Conservation (phyloP, 1,140 invertebrate species). For the Bombus breviceps region DNA sequence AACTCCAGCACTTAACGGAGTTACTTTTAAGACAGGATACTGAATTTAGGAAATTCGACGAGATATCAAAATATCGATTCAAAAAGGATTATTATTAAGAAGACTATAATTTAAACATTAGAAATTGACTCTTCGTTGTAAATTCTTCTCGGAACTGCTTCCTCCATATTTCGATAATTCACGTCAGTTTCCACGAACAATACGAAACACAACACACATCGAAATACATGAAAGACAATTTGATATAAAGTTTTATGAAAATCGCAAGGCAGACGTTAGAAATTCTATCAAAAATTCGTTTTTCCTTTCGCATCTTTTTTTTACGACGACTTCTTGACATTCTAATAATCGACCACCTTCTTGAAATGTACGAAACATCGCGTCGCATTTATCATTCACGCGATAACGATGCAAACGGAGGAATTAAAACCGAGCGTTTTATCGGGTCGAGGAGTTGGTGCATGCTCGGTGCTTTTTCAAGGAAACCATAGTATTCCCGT, state of each 20-base stretch:
- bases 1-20: not conserved
- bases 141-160: not conserved
- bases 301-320: not conserved
- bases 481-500: not conserved
- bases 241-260: no score
- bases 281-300: not conserved
- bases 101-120: not conserved
- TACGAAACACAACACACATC: not conserved
- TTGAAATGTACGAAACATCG: not conserved
- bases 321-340: no score
- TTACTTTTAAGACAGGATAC: not conserved
- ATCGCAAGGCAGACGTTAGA: not conserved
- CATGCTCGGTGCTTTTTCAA: not conserved
- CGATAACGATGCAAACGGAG: not conserved
- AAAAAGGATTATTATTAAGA: not conserved
- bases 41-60: not conserved
- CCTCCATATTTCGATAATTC: not conserved
- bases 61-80: not conserved
- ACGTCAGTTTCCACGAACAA: no score
- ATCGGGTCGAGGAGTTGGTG: not conserved
- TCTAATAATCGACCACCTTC: not conserved
- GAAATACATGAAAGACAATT: not conserved
- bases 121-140: not conserved
- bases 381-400: not conserved
- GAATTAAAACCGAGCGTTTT: not conserved